A percentile compares a stretch with the other conserved stretches of the same genome.
These are phyloP conservation scores for Belonocnema kinseyi DNA, from an alignment of 1,140 invertebrate species.

Conservation along the genomic window DNA sequence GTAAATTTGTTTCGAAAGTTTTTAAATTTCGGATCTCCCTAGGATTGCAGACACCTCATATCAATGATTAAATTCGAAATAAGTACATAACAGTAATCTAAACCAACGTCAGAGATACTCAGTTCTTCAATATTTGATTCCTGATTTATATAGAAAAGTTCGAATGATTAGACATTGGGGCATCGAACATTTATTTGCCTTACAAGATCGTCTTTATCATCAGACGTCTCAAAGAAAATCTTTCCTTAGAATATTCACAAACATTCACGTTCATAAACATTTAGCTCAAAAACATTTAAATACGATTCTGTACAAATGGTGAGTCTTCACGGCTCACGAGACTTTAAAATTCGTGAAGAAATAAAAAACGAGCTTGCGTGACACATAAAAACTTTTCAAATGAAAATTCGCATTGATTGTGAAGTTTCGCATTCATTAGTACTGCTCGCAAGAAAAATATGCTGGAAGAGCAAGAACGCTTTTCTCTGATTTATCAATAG, in stretches of 20 bases:
- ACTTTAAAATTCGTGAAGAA: not conserved
- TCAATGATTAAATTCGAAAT: conserved; percentile 23
- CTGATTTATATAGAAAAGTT: too few relatives aligned
- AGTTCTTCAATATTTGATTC: too few relatives aligned
- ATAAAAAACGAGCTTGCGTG: conserved; percentile 5
- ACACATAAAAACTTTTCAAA: not conserved
- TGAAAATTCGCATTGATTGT: not conserved
- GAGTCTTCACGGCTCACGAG: not conserved
- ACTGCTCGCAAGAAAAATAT: not conserved
- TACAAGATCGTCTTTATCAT: too few relatives aligned
- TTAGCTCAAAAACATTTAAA: conserved; percentile 1
- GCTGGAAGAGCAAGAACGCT: too few relatives aligned
- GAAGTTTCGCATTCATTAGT: not conserved
- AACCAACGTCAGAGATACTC: not conserved
- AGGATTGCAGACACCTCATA: not conserved
- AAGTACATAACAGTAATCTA: not conserved
- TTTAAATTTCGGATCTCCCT: not conserved
- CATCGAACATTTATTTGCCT: too few relatives aligned
- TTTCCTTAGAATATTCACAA: too few relatives aligned
- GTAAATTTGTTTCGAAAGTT: too few relatives aligned
- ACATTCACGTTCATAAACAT: not conserved
- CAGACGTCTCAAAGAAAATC: too few relatives aligned
- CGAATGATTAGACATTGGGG: too few relatives aligned
- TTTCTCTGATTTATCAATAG: too few relatives aligned
- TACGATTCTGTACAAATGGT: conserved; percentile 21